These are phyloP conservation scores for Tricholauxania praeusta DNA, from an alignment of 2,888 invertebrate species.

Conservation along the genomic window DNA sequence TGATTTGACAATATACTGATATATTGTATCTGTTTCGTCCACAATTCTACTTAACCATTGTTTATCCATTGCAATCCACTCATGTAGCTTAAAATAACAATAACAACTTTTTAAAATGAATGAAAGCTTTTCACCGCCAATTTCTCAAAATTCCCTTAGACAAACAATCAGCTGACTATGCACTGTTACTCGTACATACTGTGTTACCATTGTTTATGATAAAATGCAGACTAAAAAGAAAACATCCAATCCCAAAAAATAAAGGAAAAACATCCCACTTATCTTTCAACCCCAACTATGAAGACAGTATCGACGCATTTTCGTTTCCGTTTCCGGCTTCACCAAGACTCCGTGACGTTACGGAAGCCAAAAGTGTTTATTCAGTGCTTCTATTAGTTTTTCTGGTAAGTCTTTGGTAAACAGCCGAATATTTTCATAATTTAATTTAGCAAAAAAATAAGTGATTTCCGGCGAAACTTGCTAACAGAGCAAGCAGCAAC, in stretches of 20 bases:
- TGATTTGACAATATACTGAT: no score
- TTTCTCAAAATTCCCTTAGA: slow-evolving; percentile 21
- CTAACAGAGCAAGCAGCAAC: not conserved
- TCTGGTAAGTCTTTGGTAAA: slow-evolving; percentile 42
- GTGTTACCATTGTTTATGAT: slow-evolving; percentile 11
- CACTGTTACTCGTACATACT: not conserved
- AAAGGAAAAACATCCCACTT: not conserved
- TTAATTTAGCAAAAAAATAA: slow-evolving; percentile 43
- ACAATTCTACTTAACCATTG: no score
- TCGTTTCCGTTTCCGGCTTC: not conserved
- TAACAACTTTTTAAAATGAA: slow-evolving; percentile 6
- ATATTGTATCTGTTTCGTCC: no score
- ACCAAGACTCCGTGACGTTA: not conserved
- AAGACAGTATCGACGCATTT: slow-evolving; percentile 5
- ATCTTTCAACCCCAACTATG: not conserved
- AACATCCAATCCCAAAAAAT: not conserved
- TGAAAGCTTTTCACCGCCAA: slow-evolving; percentile 17
- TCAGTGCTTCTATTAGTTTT: slow-evolving; percentile 33
- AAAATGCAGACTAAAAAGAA: not conserved
- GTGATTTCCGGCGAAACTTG: not conserved
- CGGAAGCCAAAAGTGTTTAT: slow-evolving; percentile 29
- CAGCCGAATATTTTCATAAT: slow-evolving; percentile 47
- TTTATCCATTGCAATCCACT: no score
- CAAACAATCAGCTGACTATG: slow-evolving; percentile 23
- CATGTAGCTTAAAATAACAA: slow-evolving; percentile 14